Evolutionary conservation across 2,888 invertebrate species (phyloP), one percentile per base, ranked within the genome.

Genomic region (Polia nebulosa): DNA sequence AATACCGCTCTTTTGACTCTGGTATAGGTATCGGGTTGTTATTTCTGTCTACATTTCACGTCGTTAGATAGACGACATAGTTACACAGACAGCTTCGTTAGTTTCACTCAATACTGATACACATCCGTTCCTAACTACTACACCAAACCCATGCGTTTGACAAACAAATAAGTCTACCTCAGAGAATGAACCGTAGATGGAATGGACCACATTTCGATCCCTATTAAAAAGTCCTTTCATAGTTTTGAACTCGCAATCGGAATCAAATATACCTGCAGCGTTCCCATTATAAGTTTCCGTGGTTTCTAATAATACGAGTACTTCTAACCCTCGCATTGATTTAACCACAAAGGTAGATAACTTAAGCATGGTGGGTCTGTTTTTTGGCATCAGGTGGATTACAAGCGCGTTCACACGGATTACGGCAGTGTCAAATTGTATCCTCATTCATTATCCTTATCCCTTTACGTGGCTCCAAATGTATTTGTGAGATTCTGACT

Each of bases 391-490:
- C 75, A 59, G 63, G 29, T 61, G 55, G 44, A 72, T 64, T 63
- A 79, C 17, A 34, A 27, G 29, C 44, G 13, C 20, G 66, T 72
- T 63, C 17, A 51, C 32, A 58, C 22, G 36, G 70, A 63, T 68
- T 66, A 72, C 36, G 29, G 44, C 3, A 52, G 57, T 76, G 45
- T 76, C 67, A 63, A 61, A 80, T 79, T 65, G 39, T 79, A 68
- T 64, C 39, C 55, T 52, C 71, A 47, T 68, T 63, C 47, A 75
- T 82, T 71, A 63, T 56, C 64, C 47, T 39, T n/a, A 58, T 58
- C 59, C 55, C 34, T 49, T 53, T 57, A 55, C 27, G 53, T 27
- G 15, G 15, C 25, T 51, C 20, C 13, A 64, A 63, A 78, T 65
- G n/a, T 69, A 60, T 59, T 58, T 49, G 22, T 44, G 49, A 58